A percentile compares a stretch with the other conserved stretches of the same genome.
phyloP scores from a whole-genome alignment of 2,797 vertebrate genomes.

The Falco peregrinus region DNA sequence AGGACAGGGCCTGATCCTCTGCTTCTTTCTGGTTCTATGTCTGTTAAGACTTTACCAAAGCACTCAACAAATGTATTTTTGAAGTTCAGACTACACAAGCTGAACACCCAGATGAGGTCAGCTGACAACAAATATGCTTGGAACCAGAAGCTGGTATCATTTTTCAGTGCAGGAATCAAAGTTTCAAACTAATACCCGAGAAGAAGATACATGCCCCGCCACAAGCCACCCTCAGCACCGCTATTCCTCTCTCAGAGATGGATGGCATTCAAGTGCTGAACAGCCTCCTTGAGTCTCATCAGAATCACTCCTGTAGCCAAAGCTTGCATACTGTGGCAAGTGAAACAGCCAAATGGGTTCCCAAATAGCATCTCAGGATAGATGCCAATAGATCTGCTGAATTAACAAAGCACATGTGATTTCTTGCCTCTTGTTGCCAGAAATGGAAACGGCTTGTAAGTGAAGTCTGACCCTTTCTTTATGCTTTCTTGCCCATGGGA shows the following conservation, averaged over 20 bases:
- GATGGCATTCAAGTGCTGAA: not conserved
- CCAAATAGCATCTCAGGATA: not conserved
- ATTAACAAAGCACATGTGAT: not conserved
- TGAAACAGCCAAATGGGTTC: not conserved
- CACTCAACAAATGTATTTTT: not conserved
- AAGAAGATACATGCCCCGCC: not conserved
- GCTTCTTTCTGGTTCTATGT: not conserved
- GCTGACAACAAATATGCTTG: not conserved
- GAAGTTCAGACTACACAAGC: not conserved
- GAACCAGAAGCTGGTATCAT: not conserved
- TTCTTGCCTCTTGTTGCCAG: not conserved
- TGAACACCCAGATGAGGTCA: not conserved
- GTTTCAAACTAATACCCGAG: not conserved
- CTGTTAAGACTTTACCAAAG: not conserved
- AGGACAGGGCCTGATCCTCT: not conserved
- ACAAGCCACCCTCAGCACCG: not conserved
- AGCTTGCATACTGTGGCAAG: fast-evolving
- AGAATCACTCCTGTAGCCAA: not conserved
- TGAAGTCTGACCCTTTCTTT: not conserved
- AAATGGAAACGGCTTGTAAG: not conserved
- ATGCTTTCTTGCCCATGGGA: not conserved
- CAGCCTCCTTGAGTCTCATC: not conserved
- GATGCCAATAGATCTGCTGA: not conserved
- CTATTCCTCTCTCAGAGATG: not conserved
- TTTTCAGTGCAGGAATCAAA: not conserved